Evolutionary conservation across 2,888 invertebrate genomes (phyloP).

Genomic region (Philonicus albiceps): DNA sequence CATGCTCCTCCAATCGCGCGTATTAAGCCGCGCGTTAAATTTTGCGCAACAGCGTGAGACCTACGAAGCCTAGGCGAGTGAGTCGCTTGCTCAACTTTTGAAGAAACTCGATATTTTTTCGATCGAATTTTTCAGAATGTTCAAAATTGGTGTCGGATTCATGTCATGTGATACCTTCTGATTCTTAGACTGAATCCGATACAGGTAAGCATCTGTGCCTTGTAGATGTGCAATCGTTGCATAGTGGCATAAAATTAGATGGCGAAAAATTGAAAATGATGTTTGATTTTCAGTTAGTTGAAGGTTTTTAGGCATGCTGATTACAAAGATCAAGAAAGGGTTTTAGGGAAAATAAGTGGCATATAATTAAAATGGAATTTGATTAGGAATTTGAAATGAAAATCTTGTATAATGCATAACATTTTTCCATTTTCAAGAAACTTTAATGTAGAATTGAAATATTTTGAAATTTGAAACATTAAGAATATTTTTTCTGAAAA

Average conservation of each 20-base stretch:
- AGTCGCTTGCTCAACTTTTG: not conserved
- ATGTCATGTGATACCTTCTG: not conserved
- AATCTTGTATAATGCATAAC: too few species aligned
- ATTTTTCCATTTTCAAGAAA: too few species aligned
- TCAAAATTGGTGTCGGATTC: conserved; percentile 5
- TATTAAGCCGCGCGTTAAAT: conserved; percentile 14
- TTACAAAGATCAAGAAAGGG: not conserved
- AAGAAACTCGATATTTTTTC: conserved; percentile 23
- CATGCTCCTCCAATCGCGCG: not conserved
- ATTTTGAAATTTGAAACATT: too few species aligned
- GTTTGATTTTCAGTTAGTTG: not conserved
- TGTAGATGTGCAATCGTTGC: not conserved
- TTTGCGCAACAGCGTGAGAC: conserved; percentile 14
- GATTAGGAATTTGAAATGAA: not conserved
- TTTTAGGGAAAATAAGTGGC: not conserved
- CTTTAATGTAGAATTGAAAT: too few species aligned
- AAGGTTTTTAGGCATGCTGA: not conserved
- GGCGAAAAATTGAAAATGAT: not conserved
- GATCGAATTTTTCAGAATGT: conserved; percentile 5
- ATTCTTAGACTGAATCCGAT: not conserved
- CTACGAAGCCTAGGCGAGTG: not conserved
- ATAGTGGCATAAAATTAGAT: not conserved
- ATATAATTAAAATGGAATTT: not conserved
- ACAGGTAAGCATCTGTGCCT: not conserved
- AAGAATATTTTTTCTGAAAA: too few species aligned